A percentile compares a stretch with the other conserved stretches of the same genome.
phyloP scores from a whole-genome alignment of 2,888 invertebrate genomes.

The Willowsia nigromaculata region DNA sequence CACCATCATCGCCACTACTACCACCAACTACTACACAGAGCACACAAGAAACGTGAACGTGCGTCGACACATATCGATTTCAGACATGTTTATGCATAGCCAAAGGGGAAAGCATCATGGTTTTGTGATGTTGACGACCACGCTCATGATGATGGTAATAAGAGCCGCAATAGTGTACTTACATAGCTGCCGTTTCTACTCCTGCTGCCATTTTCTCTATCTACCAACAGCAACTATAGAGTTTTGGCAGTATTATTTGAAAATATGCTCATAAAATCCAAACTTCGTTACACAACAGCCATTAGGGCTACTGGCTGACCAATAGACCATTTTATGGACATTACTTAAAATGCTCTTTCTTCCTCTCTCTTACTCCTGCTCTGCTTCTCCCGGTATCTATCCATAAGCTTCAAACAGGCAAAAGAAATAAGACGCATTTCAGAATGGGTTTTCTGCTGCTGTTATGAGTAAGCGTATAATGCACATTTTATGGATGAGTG shows the following conservation, averaged over 20 bases:
- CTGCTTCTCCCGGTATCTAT: not conserved
- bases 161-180: conserved; percentile 37
- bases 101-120: conserved; percentile 58
- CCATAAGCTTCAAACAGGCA: not conserved
- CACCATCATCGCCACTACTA: not conserved
- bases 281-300: conserved; percentile 65
- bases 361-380: not conserved
- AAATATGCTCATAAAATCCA: conserved; percentile 64
- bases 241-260: conserved; percentile 62
- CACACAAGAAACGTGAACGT: conserved; percentile 40
- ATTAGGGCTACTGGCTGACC: conserved; percentile 68
- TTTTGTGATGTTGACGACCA: not conserved
- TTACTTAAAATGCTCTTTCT: conserved; percentile 59
- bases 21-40: not conserved
- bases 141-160: conserved; percentile 48
- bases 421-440: not conserved
- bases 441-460: not conserved
- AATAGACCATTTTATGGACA: conserved; percentile 68
- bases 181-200: conserved; percentile 9
- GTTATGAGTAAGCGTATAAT: conserved; percentile 35
- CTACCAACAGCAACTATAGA: not conserved
- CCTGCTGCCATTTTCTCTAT: not conserved
- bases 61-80: conserved; percentile 50
- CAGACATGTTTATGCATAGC: conserved; percentile 59
- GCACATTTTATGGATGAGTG: conserved; percentile 62